Evolutionary conservation across 2,113 vertebrate genomes (phyloP).

Genomic region (Takifugu bimaculatus): DNA sequence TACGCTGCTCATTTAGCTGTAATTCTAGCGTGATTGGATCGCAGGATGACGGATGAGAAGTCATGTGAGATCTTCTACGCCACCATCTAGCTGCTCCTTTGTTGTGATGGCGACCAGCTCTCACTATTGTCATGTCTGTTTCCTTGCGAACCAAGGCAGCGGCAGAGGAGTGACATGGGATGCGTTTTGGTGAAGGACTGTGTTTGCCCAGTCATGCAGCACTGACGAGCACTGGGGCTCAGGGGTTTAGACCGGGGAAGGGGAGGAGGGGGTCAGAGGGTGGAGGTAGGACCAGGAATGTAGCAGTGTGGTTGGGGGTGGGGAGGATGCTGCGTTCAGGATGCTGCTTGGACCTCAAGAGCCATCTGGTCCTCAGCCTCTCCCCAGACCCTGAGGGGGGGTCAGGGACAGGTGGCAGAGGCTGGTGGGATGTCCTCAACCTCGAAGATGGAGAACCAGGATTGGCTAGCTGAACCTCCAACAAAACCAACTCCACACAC

Average conservation of each 20-base stretch:
- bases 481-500: slow-evolving; percentile 11
- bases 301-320: slow-evolving; percentile 48
- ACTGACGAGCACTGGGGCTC: slow-evolving; percentile 64
- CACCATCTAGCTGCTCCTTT: no score
- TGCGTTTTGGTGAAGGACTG: slow-evolving; percentile 60
- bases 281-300: slow-evolving; percentile 55
- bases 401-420: slow-evolving; percentile 71
- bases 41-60: slow-evolving; percentile 45
- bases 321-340: slow-evolving; percentile 52
- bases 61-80: slow-evolving; percentile 45
- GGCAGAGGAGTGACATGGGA: slow-evolving; percentile 46
- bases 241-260: slow-evolving; percentile 43
- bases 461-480: slow-evolving; percentile 26
- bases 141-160: slow-evolving; percentile 48
- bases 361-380: slow-evolving; percentile 71
- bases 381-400: slow-evolving; percentile 53
- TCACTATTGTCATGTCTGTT: neutral
- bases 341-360: slow-evolving; percentile 58
- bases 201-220: slow-evolving; percentile 71
- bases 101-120: no score
- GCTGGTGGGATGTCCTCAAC: slow-evolving; percentile 50
- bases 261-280: slow-evolving; percentile 41
- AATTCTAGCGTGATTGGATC: slow-evolving; percentile 47
- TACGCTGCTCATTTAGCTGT: slow-evolving; percentile 58
- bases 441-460: slow-evolving; percentile 8